These are phyloP conservation scores for Triops cancriformis DNA, from an alignment of 1,140 invertebrate species.

Conservation along the genomic window DNA sequence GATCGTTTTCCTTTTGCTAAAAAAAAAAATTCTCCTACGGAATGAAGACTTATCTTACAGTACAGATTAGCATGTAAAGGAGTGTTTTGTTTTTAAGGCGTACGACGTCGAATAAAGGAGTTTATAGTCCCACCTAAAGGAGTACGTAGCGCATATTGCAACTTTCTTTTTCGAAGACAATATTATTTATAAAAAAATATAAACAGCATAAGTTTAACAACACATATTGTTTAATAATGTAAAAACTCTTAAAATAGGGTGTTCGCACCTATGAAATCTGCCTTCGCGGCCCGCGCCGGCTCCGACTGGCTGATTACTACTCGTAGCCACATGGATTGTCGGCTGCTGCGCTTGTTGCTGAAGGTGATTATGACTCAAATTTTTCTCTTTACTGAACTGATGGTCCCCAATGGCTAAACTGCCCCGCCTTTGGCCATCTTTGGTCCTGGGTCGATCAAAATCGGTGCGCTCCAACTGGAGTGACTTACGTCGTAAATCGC, in stretches of 20 bases:
- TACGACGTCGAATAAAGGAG: too few species aligned
- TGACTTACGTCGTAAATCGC: slow-evolving; percentile 36
- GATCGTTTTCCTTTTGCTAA: too few species aligned
- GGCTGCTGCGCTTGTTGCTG: slow-evolving; percentile 23
- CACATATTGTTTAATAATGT: not conserved
- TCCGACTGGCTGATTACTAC: not conserved
- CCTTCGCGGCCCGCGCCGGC: not conserved
- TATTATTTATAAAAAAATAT: too few species aligned
- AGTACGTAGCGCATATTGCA: too few species aligned
- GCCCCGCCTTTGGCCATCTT: slow-evolving; percentile 31
- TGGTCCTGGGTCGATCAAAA: slow-evolving; percentile 30
- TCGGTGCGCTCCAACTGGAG: slow-evolving; percentile 34
- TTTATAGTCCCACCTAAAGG: too few species aligned
- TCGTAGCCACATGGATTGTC: slow-evolving; percentile 13
- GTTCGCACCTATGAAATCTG: not conserved
- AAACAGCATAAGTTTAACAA: too few species aligned
- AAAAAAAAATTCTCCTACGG: too few species aligned
- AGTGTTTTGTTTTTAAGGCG: too few species aligned
- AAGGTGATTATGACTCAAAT: slow-evolving; percentile 27
- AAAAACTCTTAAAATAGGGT: not conserved
- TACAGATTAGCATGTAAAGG: too few species aligned
- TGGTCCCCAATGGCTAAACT: slow-evolving; percentile 30
- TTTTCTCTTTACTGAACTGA: slow-evolving; percentile 29
- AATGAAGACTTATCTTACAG: too few species aligned
- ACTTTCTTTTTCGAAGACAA: too few species aligned